Evolutionary conservation across 2,888 invertebrate genomes (phyloP).

Genomic region (Scaptomyza caliginosa): DNA sequence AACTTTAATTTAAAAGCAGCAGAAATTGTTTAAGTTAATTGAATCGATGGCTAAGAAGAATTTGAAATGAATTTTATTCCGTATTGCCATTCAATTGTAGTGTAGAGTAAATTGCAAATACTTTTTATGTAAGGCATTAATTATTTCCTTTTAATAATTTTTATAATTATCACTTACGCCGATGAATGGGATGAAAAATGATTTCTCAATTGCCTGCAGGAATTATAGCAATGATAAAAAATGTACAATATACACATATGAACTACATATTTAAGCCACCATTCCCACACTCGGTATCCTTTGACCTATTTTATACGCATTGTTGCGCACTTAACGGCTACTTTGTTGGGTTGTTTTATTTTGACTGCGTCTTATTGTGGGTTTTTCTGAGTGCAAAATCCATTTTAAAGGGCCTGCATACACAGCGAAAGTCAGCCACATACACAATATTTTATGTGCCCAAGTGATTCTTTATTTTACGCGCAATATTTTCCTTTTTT

Average conservation of each 20-base stretch:
- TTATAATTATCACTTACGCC: background rate
- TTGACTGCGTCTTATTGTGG: slow-evolving; percentile 10
- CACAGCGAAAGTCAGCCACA: background rate
- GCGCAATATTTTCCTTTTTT: slow-evolving; percentile 3
- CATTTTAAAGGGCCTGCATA: slow-evolving; percentile 1
- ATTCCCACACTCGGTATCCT: background rate
- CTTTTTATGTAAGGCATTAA: no score
- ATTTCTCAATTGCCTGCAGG: background rate
- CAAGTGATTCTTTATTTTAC: slow-evolving; percentile 26
- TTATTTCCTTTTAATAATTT: no score
- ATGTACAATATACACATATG: background rate
- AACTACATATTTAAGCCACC: background rate
- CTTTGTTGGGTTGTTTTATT: slow-evolving; percentile 39
- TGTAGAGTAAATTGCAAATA: no score
- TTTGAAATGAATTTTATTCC: background rate
- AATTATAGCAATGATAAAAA: background rate
- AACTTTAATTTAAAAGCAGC: background rate
- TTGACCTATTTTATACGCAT: background rate
- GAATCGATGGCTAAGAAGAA: background rate
- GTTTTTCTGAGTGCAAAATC: slow-evolving; percentile 6
- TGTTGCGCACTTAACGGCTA: slow-evolving; percentile 25
- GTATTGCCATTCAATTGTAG: no score
- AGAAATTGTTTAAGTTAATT: background rate
- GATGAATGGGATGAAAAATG: background rate
- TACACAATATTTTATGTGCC: slow-evolving; percentile 6